Evolutionary conservation across 2,113 vertebrate genomes (phyloP).

Genomic region (Lepus timidus): DNA sequence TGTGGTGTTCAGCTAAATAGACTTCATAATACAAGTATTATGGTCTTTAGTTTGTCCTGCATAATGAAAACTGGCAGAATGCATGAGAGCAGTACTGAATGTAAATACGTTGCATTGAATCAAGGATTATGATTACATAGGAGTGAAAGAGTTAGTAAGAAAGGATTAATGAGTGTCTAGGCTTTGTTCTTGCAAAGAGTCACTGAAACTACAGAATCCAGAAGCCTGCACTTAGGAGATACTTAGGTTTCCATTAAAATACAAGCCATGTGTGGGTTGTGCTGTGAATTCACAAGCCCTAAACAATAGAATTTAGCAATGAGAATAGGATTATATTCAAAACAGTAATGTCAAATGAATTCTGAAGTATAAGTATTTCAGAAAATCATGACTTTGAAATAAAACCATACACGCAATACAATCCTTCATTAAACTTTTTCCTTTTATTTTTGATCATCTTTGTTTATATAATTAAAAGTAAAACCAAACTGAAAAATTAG

Average conservation of each 20-base stretch:
- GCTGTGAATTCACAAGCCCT: neutral
- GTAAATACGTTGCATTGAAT: neutral
- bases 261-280: neutral
- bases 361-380: neutral
- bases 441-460: neutral
- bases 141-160: neutral
- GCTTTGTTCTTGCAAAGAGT: neutral
- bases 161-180: neutral
- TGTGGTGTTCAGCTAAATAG: neutral
- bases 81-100: neutral
- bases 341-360: neutral
- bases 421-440: neutral
- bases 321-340: neutral
- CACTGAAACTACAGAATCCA: neutral
- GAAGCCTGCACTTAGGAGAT: neutral
- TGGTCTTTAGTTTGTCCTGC: neutral
- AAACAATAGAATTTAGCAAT: neutral
- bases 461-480: neutral
- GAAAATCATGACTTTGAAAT: neutral
- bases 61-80: neutral
- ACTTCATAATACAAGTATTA: constrained; percentile 6
- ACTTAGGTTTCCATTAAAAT: neutral
- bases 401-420: neutral
- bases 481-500: neutral
- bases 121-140: constrained; percentile 20